phyloP scores from a whole-genome alignment of 2,113 vertebrate species.

The Anoplopoma fimbria region DNA sequence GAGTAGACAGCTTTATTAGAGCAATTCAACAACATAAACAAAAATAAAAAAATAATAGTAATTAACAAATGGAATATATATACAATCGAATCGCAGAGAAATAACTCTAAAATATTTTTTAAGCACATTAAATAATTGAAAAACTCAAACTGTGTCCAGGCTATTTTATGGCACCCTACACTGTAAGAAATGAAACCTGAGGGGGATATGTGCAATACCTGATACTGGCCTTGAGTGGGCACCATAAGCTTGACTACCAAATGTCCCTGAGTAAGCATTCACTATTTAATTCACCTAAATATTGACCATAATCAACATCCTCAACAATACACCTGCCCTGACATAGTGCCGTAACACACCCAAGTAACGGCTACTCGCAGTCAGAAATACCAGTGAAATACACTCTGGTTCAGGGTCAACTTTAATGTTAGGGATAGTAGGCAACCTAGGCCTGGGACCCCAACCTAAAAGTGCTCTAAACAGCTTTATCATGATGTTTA shows the following conservation, averaged over 20 bases:
- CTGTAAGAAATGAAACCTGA: background rate
- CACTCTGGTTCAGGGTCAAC: background rate
- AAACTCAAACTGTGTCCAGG: background rate
- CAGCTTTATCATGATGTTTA: no score
- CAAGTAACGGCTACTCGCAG: no score
- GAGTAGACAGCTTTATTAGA: no score
- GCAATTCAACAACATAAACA: no score
- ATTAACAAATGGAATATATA: no score
- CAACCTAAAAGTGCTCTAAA: no score
- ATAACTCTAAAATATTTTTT: background rate
- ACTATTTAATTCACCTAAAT: background rate
- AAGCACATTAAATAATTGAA: background rate
- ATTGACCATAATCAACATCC: background rate
- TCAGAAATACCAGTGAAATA: no score
- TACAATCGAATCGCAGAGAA: no score
- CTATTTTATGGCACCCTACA: background rate
- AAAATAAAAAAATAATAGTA: no score
- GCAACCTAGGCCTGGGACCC: no score
- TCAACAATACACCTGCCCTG: no score
- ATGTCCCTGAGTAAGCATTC: background rate
- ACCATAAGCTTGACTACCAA: background rate
- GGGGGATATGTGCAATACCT: background rate
- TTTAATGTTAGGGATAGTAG: background rate
- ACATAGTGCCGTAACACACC: no score
- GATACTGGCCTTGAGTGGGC: slow-evolving; percentile 10